phyloP scores from a whole-genome alignment of 1,140 invertebrate genomes.

The Tetramorium parvispinum region DNA sequence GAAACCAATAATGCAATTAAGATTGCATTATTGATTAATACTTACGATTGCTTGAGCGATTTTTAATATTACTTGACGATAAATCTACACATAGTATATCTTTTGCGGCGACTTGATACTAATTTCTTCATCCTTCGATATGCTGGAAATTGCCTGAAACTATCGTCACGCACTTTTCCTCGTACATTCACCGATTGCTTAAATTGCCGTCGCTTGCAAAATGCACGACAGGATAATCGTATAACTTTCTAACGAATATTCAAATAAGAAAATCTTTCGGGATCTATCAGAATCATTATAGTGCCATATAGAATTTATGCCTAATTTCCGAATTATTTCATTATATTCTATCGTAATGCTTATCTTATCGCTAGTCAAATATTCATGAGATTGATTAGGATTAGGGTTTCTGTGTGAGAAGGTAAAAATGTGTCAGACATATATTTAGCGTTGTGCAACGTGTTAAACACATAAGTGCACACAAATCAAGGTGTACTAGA shows the following conservation, averaged over 20 bases:
- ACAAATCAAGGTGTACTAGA: background rate
- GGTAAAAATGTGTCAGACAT: background rate
- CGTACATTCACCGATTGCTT: slow-evolving; percentile 37
- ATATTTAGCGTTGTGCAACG: background rate
- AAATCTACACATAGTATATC: background rate
- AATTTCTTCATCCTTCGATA: slow-evolving; percentile 23
- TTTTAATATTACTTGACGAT: background rate
- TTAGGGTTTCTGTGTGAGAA: background rate
- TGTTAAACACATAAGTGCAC: background rate
- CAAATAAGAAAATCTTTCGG: background rate
- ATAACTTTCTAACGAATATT: slow-evolving; percentile 28
- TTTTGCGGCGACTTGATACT: background rate
- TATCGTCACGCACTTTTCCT: slow-evolving; percentile 33
- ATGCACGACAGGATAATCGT: background rate
- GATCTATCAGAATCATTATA: background rate
- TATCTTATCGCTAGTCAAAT: background rate
- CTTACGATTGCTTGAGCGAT: background rate
- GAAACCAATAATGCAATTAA: background rate
- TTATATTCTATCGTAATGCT: background rate
- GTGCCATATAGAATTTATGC: background rate
- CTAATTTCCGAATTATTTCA: background rate
- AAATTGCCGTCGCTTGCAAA: slow-evolving; percentile 37
- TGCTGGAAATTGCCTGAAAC: slow-evolving; percentile 11
- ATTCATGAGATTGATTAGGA: background rate
- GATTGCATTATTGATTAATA: background rate